Conservation (phyloP, 1,140 invertebrate genomes). For the Drosophila virilis region DNA sequence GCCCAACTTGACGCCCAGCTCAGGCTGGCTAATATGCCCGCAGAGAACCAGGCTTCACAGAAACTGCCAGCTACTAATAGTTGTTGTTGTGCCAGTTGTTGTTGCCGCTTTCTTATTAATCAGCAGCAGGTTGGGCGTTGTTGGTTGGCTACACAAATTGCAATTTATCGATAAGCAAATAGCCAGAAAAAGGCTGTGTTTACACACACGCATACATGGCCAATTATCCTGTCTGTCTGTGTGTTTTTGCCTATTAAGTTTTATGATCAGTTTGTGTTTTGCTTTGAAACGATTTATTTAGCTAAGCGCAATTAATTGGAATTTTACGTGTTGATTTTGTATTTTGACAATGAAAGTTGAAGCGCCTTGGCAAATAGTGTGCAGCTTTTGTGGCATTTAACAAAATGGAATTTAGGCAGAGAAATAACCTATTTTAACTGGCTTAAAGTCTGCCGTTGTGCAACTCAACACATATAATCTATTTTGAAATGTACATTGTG, state of each 20-base stretch:
- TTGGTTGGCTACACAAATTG: slow-evolving; percentile 51
- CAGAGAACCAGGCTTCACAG: slow-evolving; percentile 13
- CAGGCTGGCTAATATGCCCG: slow-evolving; percentile 73
- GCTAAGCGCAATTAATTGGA: slow-evolving; percentile 82
- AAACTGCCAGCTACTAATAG: neutral
- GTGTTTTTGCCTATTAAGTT: slow-evolving; percentile 75
- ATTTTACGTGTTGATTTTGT: slow-evolving; percentile 81
- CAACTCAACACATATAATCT: too few relatives aligned
- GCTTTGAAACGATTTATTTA: slow-evolving; percentile 81
- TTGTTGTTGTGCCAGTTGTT: slow-evolving; percentile 21
- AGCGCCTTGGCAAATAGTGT: slow-evolving; percentile 9
- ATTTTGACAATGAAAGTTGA: slow-evolving; percentile 29
- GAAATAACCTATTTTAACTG: neutral
- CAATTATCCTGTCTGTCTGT: slow-evolving; percentile 36
- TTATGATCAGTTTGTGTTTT: slow-evolving; percentile 82
- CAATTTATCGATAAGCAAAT: slow-evolving; percentile 79
- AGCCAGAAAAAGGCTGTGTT: slow-evolving; percentile 67
- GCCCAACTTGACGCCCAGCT: slow-evolving; percentile 23
- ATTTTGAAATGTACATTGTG: too few relatives aligned
- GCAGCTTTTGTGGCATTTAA: neutral
- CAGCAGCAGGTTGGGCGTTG: slow-evolving; percentile 72
- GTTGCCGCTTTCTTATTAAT: slow-evolving; percentile 71
- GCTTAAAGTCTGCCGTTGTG: neutral
- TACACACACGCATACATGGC: slow-evolving; percentile 31
- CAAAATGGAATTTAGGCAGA: neutral